A percentile compares a stretch with the other conserved stretches of the same genome.
Conservation (phyloP, 2,888 invertebrate species). For the Argyra leucocephala region DNA sequence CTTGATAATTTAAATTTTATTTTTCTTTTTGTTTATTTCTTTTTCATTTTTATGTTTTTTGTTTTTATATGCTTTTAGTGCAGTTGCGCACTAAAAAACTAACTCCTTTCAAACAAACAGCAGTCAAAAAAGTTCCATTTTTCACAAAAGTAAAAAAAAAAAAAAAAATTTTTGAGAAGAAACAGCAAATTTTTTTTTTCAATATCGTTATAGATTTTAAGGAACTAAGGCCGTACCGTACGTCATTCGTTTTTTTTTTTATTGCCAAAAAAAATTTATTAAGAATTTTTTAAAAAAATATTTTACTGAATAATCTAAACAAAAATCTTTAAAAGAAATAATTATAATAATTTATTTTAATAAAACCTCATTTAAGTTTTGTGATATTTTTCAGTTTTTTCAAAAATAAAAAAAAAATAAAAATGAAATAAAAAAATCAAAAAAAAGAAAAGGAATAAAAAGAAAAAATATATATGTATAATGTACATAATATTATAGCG, state of each 20-base stretch:
- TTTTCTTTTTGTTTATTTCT: no score
- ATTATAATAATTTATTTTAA: neutral
- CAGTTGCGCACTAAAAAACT: no score
- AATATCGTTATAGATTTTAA: slow-evolving; percentile 6
- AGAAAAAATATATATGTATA: no score
- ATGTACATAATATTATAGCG: no score
- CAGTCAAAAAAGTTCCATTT: no score
- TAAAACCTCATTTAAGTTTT: neutral
- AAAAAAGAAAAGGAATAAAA: neutral
- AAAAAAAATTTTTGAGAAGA: neutral
- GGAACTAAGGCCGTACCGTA: neutral
- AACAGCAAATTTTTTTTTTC: neutral
- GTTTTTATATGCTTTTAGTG: no score
- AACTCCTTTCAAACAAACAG: no score
- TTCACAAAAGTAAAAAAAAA: no score
- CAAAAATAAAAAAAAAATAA: neutral
- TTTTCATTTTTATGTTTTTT: no score
- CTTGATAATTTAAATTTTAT: no score
- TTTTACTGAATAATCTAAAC: neutral
- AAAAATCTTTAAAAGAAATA: neutral
- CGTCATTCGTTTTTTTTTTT: neutral
- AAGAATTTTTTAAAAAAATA: neutral
- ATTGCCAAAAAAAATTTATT: no score
- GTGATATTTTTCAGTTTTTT: neutral
- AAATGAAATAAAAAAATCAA: neutral